Percentiles rank a stretch among this genome's conserved stretches.
These are phyloP conservation scores for Oscheius myriophilus DNA, from an alignment of 2,888 invertebrate genomes.

Conservation along the genomic window DNA sequence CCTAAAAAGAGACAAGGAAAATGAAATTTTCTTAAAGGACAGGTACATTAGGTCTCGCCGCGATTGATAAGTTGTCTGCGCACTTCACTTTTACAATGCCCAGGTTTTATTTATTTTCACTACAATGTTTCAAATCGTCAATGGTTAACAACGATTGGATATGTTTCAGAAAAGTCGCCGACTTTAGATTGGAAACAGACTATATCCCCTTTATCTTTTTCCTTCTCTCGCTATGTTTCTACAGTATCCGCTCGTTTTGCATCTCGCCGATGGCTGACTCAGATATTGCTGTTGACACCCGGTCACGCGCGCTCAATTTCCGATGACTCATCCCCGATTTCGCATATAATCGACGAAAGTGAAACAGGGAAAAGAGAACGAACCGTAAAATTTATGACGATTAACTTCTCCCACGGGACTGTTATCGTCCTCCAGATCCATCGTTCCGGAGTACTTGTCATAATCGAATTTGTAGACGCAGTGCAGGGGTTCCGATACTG, in stretches of 20 bases:
- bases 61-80: too few relatives aligned
- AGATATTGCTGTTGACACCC: background rate
- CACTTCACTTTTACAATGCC: too few relatives aligned
- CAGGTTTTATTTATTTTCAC: background rate
- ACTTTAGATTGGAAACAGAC: too few relatives aligned
- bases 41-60: too few relatives aligned
- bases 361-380: slow-evolving; percentile 2
- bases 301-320: background rate
- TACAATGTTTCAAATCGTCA: too few relatives aligned
- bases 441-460: slow-evolving; percentile 69
- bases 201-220: too few relatives aligned
- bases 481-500: slow-evolving; percentile 67
- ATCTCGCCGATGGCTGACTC: slow-evolving; percentile 1
- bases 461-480: slow-evolving; percentile 70
- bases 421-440: slow-evolving; percentile 69
- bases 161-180: too few relatives aligned
- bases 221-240: slow-evolving; percentile 1
- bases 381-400: slow-evolving; percentile 69
- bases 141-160: too few relatives aligned
- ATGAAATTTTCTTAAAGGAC: too few relatives aligned
- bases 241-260: background rate
- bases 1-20: too few relatives aligned
- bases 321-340: too few relatives aligned
- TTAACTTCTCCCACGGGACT: slow-evolving; percentile 70
- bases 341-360: background rate